phyloP scores from a whole-genome alignment of 1,140 invertebrate genomes.

The Phenacoccus solenopsis region DNA sequence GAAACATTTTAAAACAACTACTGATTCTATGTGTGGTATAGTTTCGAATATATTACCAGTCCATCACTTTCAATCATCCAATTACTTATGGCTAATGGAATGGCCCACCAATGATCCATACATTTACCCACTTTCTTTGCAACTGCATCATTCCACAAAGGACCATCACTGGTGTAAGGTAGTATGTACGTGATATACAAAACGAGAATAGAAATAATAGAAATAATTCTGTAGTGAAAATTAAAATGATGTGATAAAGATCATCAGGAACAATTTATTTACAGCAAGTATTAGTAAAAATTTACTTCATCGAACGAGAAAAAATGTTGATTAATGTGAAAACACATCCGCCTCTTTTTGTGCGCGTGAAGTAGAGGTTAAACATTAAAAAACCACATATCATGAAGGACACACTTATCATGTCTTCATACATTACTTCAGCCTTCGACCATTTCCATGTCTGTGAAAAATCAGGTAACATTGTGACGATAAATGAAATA shows the following conservation, averaged over 20 bases:
- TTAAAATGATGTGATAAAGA: background rate
- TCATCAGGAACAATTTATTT: too few relatives aligned
- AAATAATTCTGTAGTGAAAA: slow-evolving; percentile 49
- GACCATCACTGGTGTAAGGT: slow-evolving; percentile 46
- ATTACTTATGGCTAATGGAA: slow-evolving; percentile 71
- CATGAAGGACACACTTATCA: background rate
- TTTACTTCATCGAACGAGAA: background rate
- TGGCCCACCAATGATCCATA: slow-evolving; percentile 64
- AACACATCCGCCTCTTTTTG: background rate
- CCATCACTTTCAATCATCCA: slow-evolving; percentile 52
- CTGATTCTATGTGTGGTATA: too few relatives aligned
- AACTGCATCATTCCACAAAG: slow-evolving; percentile 47
- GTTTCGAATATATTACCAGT: slow-evolving; percentile 48
- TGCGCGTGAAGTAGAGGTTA: background rate
- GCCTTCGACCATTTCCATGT: background rate
- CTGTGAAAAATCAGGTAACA: too few relatives aligned
- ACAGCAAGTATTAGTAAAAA: too few relatives aligned
- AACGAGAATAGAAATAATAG: slow-evolving; percentile 51
- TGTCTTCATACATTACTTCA: background rate
- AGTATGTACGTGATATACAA: slow-evolving; percentile 55
- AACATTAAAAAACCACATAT: background rate
- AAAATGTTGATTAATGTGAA: background rate
- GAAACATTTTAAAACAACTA: too few relatives aligned
- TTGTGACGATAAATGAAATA: too few relatives aligned
- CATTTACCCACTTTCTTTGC: slow-evolving; percentile 49